Base-by-base conservation (phyloP, 2,888 invertebrate genomes). In the Chydorus sphaericus region DNA sequence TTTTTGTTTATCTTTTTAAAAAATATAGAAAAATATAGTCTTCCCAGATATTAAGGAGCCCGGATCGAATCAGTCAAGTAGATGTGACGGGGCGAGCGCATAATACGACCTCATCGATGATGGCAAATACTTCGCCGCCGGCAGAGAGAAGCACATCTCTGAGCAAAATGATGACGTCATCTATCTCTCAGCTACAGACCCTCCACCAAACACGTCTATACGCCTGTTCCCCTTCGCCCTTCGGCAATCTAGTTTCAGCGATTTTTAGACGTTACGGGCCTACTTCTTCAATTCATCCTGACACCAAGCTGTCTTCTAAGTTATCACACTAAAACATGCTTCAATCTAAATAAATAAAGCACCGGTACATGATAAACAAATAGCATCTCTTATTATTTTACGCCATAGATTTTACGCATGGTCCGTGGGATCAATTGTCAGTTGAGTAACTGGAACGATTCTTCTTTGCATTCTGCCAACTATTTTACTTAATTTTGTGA, bases 301-400 rank as follows among this genome's bases (percentile, higher is more conserved):
- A 80, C 81, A 10, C 79, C 80, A 1, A 76, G 78, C 44, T 69
- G 83, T 62, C 74, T 83, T 56, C 83, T 79, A 66, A 85, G 83
- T 67, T 85, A 83, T 67, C n/a, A n/a, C 85, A 85, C 65, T 82
- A 83, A 65, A 81, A 77, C 64, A 81, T 85, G 66, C 68, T 84
- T 57, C 85, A 85, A 65, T 84, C 84, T 58, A 84, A 80, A 68
- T 85, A 85, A 66, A 85, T 85, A 44, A 85, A 85, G 66, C 78
- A 83, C 71, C 75, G 83, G 63, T 81, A 79, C 55, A 81, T 78
- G 65, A 79, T 80, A 61, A 75, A 76, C 62, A 75, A 78, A 60
- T 72, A 77, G 64, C 77, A 23, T 4, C 51, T 28, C 51, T 16
- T 18, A 14, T n/a, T 16, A 26, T 28, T 26, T 28, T 23, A 23